Conservation (phyloP, 2,797 vertebrate genomes). For the Carapus acus region DNA sequence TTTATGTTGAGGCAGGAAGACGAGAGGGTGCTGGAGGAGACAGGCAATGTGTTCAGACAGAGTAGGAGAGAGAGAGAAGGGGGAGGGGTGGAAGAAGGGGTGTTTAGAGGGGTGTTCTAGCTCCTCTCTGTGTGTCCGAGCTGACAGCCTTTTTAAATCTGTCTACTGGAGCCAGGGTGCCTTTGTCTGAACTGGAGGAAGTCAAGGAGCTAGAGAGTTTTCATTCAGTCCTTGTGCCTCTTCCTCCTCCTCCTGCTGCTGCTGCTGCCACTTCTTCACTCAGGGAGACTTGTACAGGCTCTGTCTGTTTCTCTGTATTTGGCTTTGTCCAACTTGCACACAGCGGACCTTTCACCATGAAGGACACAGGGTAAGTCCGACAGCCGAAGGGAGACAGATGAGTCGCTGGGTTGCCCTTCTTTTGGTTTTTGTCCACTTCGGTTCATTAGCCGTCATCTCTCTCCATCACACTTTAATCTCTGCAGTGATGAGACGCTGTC, state of each 20-base stretch:
- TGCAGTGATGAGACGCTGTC: conserved; percentile 63
- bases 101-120: conserved; percentile 44
- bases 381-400: conserved; percentile 21
- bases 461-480: conserved; percentile 36
- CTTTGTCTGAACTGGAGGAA: conserved; percentile 72
- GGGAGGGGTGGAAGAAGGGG: conserved; percentile 53
- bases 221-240: conserved; percentile 56
- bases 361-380: conserved; percentile 76
- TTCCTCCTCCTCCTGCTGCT: conserved; percentile 49
- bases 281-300: conserved; percentile 65
- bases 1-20: conserved; percentile 54
- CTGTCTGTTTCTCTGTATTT: conserved; percentile 46
- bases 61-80: conserved; percentile 50
- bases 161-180: conserved; percentile 62
- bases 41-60: conserved; percentile 61
- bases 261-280: conserved; percentile 37
- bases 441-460: conserved; percentile 33
- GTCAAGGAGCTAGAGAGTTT: conserved; percentile 60
- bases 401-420: conserved; percentile 35
- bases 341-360: conserved; percentile 64
- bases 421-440: conserved; percentile 27
- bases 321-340: conserved; percentile 42
- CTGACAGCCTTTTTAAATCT: conserved; percentile 60
- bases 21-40: conserved; percentile 61
- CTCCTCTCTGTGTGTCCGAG: conserved; percentile 55